Conservation (phyloP, 2,113 vertebrate genomes). For the Labeo catla region DNA sequence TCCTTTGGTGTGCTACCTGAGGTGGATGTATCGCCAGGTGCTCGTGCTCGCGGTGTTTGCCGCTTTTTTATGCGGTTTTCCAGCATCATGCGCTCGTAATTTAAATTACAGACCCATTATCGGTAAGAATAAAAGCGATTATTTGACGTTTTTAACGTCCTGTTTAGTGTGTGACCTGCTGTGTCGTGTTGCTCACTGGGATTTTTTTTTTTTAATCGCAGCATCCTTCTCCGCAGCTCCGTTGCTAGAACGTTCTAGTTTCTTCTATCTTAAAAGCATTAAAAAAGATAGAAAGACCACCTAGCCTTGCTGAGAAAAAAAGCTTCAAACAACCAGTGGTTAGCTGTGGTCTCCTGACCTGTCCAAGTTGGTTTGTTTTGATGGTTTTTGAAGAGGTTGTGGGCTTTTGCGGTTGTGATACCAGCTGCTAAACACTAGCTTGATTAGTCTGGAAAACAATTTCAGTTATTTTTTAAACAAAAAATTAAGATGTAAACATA, state of each 20-base stretch:
- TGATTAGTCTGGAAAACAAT: neutral
- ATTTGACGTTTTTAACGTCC: neutral
- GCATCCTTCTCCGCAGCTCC: neutral
- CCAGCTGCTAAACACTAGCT: neutral
- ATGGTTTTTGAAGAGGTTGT: neutral
- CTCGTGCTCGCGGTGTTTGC: constrained; percentile 62
- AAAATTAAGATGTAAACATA: too few relatives aligned
- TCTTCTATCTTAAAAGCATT: neutral
- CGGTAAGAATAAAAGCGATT: constrained; percentile 70
- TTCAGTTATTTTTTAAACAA: too few relatives aligned
- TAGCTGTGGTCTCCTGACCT: neutral
- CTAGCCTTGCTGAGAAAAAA: neutral
- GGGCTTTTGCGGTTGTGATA: neutral
- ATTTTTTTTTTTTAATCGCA: neutral
- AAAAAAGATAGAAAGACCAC: neutral
- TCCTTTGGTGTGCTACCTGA: constrained; percentile 16
- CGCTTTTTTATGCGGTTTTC: constrained; percentile 56
- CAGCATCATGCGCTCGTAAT: constrained; percentile 52
- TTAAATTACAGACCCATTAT: constrained; percentile 72
- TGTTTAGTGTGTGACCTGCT: neutral
- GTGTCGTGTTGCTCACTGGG: neutral
- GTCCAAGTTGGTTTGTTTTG: neutral
- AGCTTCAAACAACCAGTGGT: neutral
- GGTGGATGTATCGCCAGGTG: constrained; percentile 67
- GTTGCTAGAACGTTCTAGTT: constrained; percentile 20